phyloP scores from a whole-genome alignment of 1,140 invertebrate genomes.

The Zelostemma sp. region DNA sequence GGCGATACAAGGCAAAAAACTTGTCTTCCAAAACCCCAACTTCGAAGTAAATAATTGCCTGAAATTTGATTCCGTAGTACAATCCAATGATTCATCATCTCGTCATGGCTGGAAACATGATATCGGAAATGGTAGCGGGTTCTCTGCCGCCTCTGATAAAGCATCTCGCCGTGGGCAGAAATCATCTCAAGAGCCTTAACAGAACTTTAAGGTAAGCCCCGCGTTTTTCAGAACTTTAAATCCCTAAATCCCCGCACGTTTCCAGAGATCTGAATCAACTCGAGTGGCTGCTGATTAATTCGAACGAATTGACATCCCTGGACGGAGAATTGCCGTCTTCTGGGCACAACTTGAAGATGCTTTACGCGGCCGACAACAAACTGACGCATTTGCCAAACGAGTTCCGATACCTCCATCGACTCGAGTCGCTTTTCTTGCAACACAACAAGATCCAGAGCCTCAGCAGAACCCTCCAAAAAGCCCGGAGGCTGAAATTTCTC shows the following conservation, averaged over 20 bases:
- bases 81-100: constrained; percentile 78
- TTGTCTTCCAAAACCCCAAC: no score
- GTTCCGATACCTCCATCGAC: constrained; percentile 74
- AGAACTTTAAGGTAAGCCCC: constrained; percentile 74
- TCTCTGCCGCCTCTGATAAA: constrained; percentile 76
- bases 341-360: constrained; percentile 76
- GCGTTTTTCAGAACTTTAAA: neutral
- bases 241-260: constrained; percentile 7
- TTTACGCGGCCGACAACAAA: constrained; percentile 80
- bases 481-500: constrained; percentile 75
- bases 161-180: constrained; percentile 79
- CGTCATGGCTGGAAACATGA: constrained; percentile 78
- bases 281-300: constrained; percentile 83
- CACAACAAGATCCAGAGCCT: constrained; percentile 78
- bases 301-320: constrained; percentile 79
- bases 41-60: neutral
- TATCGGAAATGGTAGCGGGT: constrained; percentile 76
- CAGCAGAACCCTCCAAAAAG: constrained; percentile 78
- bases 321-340: constrained; percentile 79
- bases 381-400: constrained; percentile 78
- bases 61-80: constrained; percentile 68
- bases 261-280: constrained; percentile 76
- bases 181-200: constrained; percentile 79
- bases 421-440: constrained; percentile 79
- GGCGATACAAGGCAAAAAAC: neutral